Conservation (phyloP, 2,113 vertebrate species). For the Rhynchomys soricoides region DNA sequence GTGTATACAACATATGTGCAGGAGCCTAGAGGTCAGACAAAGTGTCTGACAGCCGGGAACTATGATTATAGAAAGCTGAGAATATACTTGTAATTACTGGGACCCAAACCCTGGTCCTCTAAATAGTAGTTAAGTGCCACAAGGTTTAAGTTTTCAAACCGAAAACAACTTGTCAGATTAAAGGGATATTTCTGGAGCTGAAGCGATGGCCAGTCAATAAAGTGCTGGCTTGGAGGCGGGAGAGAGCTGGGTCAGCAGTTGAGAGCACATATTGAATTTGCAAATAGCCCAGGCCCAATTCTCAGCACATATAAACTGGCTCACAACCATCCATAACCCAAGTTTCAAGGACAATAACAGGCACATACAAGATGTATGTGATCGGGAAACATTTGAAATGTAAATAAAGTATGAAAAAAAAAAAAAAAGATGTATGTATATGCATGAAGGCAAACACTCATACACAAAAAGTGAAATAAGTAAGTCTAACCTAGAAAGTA, state of each 20-base stretch:
- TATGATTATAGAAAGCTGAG: background rate
- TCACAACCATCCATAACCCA: background rate
- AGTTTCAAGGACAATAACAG: background rate
- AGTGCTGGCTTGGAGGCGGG: too few relatives aligned
- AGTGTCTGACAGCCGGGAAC: background rate
- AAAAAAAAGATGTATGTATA: too few relatives aligned
- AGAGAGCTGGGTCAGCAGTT: background rate
- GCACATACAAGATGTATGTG: too few relatives aligned
- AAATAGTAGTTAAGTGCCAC: background rate
- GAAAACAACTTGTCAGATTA: background rate
- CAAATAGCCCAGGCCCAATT: background rate
- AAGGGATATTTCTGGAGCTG: background rate
- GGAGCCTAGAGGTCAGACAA: background rate
- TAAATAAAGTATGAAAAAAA: too few relatives aligned
- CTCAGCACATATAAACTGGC: background rate
- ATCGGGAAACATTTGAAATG: too few relatives aligned
- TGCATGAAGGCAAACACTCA: background rate
- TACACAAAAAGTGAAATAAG: background rate
- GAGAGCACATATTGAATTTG: background rate
- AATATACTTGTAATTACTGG: background rate
- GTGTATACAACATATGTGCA: background rate
- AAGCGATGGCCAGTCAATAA: background rate
- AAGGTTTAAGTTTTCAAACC: background rate
- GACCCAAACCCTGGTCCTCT: background rate
- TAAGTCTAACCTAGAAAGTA: background rate